Evolutionary conservation across 2,888 invertebrate genomes (phyloP), one percentile per base, ranked within the genome.

Genomic region (Limnephilus lunatus): DNA sequence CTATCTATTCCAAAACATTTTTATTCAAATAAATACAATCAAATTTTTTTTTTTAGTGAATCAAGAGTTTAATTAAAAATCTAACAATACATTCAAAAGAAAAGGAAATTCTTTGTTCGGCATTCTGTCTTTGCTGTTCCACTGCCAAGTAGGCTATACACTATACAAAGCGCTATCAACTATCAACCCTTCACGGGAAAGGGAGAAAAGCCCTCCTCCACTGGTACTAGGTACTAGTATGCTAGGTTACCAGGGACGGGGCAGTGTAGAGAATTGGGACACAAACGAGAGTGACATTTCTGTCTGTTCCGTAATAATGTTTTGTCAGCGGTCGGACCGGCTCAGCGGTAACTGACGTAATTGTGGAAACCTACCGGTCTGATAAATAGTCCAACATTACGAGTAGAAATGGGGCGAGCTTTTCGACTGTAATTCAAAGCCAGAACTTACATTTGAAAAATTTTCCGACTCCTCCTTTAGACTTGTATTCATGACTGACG

Each of bases 251-350:
- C 7, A n/a, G 25, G 68, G 25, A n/a, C 25, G n/a, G 68, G 68
- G 68, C 25, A 68, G 68, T 68, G 68, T 68, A 25, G 68, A 68
- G 68, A 68, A 68, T 68, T 82, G 82, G 30, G 82, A 82, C 32
- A 82, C 31, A 82, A 82, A 82, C 19, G 82, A 82, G 82, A 82
- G 82, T 82, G 82, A 82, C 82, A 82, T 82, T 82, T 82, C 82
- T 82, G 82, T 82, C 82, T 32, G 82, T 82, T 82, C 82, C 82
- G 32, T 82, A 82, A 82, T 82, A 82, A 82, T 82, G 82, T 82
- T 82, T 82, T 82, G 82, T 82, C 82, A 82, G 82, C 82, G 82
- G 82, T 82, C 32, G 82, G 82, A 82, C 82, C 82, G 82, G 32
- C 32, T 82, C 82, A 82, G 32, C 82, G 82, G 31, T 82, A 82